Conservation (phyloP, 1,140 invertebrate genomes). For the Pogonognathellus flavescens region DNA sequence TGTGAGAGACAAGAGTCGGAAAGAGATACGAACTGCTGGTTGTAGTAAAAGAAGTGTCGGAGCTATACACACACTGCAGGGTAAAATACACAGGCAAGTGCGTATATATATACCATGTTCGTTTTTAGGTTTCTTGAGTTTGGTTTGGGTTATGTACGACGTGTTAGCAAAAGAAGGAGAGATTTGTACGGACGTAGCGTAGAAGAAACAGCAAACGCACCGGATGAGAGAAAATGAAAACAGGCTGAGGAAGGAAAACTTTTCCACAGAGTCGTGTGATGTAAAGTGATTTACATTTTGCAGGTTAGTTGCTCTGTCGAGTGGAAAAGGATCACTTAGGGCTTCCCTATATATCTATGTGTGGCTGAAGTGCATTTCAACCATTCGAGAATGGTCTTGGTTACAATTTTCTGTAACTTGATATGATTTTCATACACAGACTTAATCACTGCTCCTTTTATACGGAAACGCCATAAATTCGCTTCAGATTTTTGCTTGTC, state of each 20-base stretch:
- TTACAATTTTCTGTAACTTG: background rate
- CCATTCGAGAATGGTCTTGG: background rate
- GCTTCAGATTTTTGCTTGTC: too few relatives aligned
- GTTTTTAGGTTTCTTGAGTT: too few relatives aligned
- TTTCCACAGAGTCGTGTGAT: background rate
- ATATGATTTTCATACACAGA: conserved; percentile 19
- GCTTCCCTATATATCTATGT: background rate
- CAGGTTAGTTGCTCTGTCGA: conserved; percentile 7
- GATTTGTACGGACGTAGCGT: background rate
- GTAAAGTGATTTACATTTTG: background rate
- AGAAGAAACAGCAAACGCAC: background rate
- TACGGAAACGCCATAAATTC: too few relatives aligned
- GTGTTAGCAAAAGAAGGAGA: too few relatives aligned
- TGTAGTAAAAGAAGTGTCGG: background rate
- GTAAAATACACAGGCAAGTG: background rate
- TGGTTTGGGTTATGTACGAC: too few relatives aligned
- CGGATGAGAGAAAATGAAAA: conserved; percentile 47
- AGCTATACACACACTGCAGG: background rate
- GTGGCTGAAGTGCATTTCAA: background rate
- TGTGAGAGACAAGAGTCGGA: conserved; percentile 29
- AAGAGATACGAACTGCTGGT: conserved; percentile 32
- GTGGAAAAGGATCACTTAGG: background rate
- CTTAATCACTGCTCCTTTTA: too few relatives aligned
- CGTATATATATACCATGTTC: too few relatives aligned
- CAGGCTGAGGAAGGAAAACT: conserved; percentile 45